phyloP scores from a whole-genome alignment of 2,888 invertebrate genomes.

The Heliconius aoede region DNA sequence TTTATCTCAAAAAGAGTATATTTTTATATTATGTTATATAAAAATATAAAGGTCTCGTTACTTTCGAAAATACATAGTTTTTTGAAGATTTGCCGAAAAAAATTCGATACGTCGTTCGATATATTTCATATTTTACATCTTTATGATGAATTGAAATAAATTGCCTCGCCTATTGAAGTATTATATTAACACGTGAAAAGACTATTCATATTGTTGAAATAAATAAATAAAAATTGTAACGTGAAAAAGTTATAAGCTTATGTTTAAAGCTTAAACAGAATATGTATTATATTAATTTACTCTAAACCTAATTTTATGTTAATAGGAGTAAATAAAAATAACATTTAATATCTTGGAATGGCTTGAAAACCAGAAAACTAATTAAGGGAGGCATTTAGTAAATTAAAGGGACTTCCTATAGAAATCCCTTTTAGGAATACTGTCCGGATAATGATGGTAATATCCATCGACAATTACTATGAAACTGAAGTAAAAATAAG shows the following conservation, averaged over 20 bases:
- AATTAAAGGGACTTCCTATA: constrained; percentile 45
- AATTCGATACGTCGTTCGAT: neutral
- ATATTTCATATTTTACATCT: neutral
- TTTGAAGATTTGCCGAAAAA: neutral
- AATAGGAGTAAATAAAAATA: constrained; percentile 24
- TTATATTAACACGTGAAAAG: too few species aligned
- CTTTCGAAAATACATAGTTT: neutral
- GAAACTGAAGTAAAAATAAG: constrained; percentile 36
- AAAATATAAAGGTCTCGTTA: neutral
- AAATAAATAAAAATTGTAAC: neutral
- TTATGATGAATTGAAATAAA: neutral
- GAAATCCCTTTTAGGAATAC: constrained; percentile 36
- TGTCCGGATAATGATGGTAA: constrained; percentile 35
- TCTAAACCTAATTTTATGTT: neutral
- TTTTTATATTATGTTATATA: too few species aligned
- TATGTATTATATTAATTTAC: too few species aligned
- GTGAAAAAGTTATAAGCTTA: neutral
- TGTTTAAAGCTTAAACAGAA: neutral
- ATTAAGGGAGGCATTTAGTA: constrained; percentile 38
- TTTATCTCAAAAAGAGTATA: neutral
- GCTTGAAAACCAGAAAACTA: constrained; percentile 36
- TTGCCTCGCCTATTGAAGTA: neutral
- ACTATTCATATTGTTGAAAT: neutral
- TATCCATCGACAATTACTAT: constrained; percentile 34
- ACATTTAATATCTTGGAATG: constrained; percentile 1